phyloP scores from a whole-genome alignment of 2,888 invertebrate species.

The Adineta ricciae region DNA sequence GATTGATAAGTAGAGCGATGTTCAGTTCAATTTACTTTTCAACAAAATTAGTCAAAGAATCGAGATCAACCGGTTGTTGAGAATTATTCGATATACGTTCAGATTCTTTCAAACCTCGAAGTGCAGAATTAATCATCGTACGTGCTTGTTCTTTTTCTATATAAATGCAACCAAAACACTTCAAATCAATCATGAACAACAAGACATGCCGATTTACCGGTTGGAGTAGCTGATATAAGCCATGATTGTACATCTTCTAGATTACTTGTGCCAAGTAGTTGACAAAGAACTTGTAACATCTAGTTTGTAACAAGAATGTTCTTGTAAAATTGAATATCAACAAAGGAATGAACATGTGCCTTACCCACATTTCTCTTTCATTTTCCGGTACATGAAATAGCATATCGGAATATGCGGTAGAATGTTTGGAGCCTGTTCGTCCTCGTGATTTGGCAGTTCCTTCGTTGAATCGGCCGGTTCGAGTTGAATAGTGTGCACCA shows the following conservation, averaged over 20 bases:
- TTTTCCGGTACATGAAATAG: slow-evolving; percentile 16
- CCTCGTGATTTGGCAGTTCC: neutral
- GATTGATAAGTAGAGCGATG: too few species aligned
- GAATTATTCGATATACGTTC: neutral
- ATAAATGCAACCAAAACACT: neutral
- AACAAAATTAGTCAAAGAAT: neutral
- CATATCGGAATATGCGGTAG: neutral
- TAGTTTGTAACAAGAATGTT: neutral
- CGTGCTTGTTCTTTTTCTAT: slow-evolving; percentile 30
- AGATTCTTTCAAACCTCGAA: slow-evolving; percentile 32
- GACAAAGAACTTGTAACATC: slow-evolving; percentile 34
- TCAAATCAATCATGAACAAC: neutral
- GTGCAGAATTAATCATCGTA: slow-evolving; percentile 26
- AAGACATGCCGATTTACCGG: neutral
- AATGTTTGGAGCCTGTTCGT: slow-evolving; percentile 5
- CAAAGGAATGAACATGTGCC: neutral
- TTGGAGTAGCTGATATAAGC: slow-evolving; percentile 28
- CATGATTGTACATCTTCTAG: slow-evolving; percentile 33
- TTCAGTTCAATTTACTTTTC: slow-evolving; percentile 9
- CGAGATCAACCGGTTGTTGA: neutral
- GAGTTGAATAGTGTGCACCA: slow-evolving; percentile 21
- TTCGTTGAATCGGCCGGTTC: slow-evolving; percentile 2
- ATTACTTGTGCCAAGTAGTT: slow-evolving; percentile 30
- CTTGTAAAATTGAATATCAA: neutral
- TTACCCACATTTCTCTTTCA: slow-evolving; percentile 33